phyloP scores from a whole-genome alignment of 2,888 invertebrate genomes.

The Luperina nickerlii region DNA sequence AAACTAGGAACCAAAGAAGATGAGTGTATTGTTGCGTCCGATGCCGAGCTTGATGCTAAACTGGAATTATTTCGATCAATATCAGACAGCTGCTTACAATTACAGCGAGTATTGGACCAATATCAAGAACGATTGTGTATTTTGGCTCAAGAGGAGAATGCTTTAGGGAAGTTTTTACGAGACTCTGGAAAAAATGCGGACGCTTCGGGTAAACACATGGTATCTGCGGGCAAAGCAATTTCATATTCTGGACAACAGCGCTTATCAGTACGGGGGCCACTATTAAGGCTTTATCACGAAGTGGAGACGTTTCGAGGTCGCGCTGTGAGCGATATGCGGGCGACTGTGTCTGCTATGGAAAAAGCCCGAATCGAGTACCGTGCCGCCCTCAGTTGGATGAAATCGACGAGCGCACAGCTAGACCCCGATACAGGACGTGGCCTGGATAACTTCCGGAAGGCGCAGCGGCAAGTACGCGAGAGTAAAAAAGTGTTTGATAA shows the following conservation, averaged over 20 bases:
- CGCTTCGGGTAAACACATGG: slow-evolving; percentile 92
- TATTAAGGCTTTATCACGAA: slow-evolving; percentile 97
- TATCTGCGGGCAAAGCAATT: slow-evolving; percentile 94
- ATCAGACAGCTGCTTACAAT: slow-evolving; percentile 96
- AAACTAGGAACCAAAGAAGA: slow-evolving; percentile 99
- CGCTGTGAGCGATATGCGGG: slow-evolving; percentile 97
- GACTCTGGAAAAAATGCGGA: slow-evolving; percentile 97
- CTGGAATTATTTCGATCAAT: slow-evolving; percentile 97
- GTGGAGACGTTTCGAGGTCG: slow-evolving; percentile 99
- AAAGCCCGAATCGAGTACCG: slow-evolving; percentile 98
- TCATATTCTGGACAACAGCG: slow-evolving; percentile 98
- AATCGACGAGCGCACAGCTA: slow-evolving; percentile 97
- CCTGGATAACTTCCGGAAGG: slow-evolving; percentile 98
- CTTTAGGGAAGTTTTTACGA: slow-evolving; percentile 98
- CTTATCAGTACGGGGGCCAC: slow-evolving; percentile 95
- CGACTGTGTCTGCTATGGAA: slow-evolving; percentile 98
- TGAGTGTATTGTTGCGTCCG: slow-evolving; percentile 98
- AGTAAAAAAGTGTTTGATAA: slow-evolving; percentile 97
- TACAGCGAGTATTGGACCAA: slow-evolving; percentile 96
- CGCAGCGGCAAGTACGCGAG: slow-evolving; percentile 94
- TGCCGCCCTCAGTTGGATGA: slow-evolving; percentile 99
- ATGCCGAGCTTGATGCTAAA: slow-evolving; percentile 99
- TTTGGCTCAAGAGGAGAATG: slow-evolving; percentile 98
- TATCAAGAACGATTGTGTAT: slow-evolving; percentile 98
- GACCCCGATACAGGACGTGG: slow-evolving; percentile 99